Base-by-base conservation (phyloP, 2,797 vertebrate genomes). In the Poeciliopsis gracilis region DNA sequence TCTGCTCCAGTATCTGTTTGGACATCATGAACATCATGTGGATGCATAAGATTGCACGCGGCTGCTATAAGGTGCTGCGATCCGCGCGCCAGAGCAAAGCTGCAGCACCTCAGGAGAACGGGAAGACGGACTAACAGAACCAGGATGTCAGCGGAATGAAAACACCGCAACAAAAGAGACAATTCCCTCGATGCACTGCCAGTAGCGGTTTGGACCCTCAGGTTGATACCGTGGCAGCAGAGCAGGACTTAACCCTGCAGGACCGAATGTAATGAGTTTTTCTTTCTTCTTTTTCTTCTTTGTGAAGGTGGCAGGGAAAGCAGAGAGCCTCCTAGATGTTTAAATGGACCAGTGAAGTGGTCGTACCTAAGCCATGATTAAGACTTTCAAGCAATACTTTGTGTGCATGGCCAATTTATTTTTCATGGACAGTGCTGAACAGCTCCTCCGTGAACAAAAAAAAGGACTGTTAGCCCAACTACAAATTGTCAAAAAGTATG, bases 1-100 rank as follows among this genome's bases (percentile, higher is more conserved):
- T 98, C 84, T 88, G 93, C 91, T 95, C 96, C 85, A 98, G 98
- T 73, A 81, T 96, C 90, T 95, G 97, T 84, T 91, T 99, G 96
- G 98, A 99, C 94, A 85, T 98, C 88, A 98, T 99, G 98, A 99
- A 99, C 90, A 18, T 98, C 82, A 98, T 98, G 96, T 99, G 98
- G 98, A 99, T 99, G 98, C 94, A 97, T 87, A 99, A 97, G 93
- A 99, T 99, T 23, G 96, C 96, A 67, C 97, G 96, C 76, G 98
- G 98, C 88, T 99, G 98, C 95, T 96, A 97, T 92, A 98, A 91
- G 88, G 97, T 99, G 82, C 91, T 99, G 90, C 93, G 92, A 81
- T 96, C 97, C 10, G 94, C 96, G 3, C 95, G 91, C 75, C 92
- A 25, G 77, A 80, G 93, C 74, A 96, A 97, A 92, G 87, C 87